Percentiles rank a stretch among this genome's conserved stretches.
Evolutionary conservation across 2,113 vertebrate species (phyloP).

Genomic region (Planiliza haematocheilus): DNA sequence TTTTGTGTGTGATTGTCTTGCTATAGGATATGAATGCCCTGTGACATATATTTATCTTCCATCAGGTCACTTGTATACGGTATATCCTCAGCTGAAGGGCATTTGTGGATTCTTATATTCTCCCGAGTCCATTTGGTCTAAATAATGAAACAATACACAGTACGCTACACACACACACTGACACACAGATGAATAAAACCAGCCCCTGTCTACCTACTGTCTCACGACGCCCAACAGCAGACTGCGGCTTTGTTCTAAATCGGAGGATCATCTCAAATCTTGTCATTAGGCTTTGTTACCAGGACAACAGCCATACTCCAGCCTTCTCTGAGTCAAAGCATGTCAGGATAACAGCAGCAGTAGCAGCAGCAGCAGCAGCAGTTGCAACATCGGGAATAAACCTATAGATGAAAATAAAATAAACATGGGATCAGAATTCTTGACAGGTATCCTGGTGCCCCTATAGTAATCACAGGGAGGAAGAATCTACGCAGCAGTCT

Average conservation of each 20-base stretch:
- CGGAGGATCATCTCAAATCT: conserved; percentile 63
- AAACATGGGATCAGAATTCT: conserved; percentile 10
- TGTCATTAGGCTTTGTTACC: conserved; percentile 73
- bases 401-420: conserved; percentile 48
- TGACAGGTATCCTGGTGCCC: conserved; percentile 7
- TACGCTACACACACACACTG: not conserved
- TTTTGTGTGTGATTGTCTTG: not conserved
- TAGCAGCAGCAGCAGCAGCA: conserved; percentile 14
- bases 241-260: conserved; percentile 62
- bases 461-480: too few species aligned
- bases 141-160: conserved; percentile 1
- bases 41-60: not conserved
- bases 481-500: too few species aligned
- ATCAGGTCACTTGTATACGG: not conserved
- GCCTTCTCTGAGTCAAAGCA: conserved; percentile 38
- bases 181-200: conserved; percentile 34
- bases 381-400: not conserved
- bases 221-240: conserved; percentile 48
- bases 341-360: conserved; percentile 13
- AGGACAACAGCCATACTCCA: conserved; percentile 62
- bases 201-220: conserved; percentile 17
- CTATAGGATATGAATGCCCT: not conserved
- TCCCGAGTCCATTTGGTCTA: not conserved
- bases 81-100: not conserved
- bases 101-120: not conserved